A percentile compares a stretch with the other conserved stretches of the same genome.
phyloP scores from a whole-genome alignment of 2,888 invertebrate genomes.

The Oscheius sp. region DNA sequence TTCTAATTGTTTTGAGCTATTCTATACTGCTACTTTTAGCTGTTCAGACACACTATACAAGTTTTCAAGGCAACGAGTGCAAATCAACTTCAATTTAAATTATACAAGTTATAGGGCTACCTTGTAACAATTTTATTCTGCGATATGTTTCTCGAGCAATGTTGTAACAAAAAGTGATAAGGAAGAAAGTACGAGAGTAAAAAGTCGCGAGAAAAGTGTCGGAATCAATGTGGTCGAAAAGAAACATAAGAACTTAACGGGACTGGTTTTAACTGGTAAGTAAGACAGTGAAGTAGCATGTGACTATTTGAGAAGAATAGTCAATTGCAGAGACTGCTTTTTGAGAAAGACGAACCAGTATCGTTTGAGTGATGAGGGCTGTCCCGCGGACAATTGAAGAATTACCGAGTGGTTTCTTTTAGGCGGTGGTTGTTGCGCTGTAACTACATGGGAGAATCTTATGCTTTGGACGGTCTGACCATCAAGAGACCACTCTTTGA shows the following conservation, averaged over 20 bases:
- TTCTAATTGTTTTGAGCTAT: no score
- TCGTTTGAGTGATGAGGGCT: slow-evolving; percentile 27
- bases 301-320: slow-evolving; percentile 26
- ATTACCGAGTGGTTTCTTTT: not conserved
- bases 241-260: slow-evolving; percentile 5
- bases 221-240: no score
- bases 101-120: no score
- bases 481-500: slow-evolving; percentile 23
- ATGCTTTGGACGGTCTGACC: slow-evolving; percentile 31
- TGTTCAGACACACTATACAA: no score
- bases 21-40: no score
- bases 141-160: no score
- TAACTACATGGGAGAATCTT: slow-evolving; percentile 8
- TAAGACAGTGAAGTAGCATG: slow-evolving; percentile 23
- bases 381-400: slow-evolving; percentile 18
- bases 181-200: no score
- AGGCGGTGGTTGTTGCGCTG: not conserved
- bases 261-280: slow-evolving; percentile 28
- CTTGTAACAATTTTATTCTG: no score
- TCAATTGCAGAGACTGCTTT: slow-evolving; percentile 29
- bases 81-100: no score
- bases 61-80: no score
- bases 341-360: slow-evolving; percentile 27
- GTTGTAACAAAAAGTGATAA: no score
- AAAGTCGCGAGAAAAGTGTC: no score